Percentiles rank a stretch among this genome's conserved stretches.
Conservation (phyloP, 2,888 invertebrate species). For the Nymphalis urticae region DNA sequence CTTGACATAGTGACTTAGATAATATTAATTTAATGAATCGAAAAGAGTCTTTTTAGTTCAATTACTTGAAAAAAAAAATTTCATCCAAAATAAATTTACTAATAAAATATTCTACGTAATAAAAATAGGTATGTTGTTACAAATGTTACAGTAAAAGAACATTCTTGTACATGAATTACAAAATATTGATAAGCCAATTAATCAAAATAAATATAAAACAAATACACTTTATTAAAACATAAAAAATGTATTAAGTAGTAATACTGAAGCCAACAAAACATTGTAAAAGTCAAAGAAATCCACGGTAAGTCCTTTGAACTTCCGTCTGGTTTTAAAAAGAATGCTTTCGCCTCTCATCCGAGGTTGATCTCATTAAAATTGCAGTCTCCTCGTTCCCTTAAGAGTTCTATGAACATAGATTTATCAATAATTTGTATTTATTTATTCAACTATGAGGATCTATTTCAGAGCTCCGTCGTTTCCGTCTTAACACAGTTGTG, state of each 20-base stretch:
- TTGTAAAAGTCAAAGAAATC: conserved; percentile 26
- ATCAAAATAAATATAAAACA: background rate
- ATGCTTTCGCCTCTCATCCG: conserved; percentile 27
- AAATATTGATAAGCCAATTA: background rate
- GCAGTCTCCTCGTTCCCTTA: conserved; percentile 28
- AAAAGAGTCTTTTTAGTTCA: background rate
- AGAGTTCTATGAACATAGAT: conserved; percentile 24
- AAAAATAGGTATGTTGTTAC: no score
- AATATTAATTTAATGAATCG: background rate
- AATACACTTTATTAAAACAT: background rate
- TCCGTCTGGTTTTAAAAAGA: conserved; percentile 28
- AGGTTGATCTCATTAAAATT: conserved; percentile 38
- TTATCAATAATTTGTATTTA: conserved; percentile 28
- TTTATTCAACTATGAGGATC: conserved; percentile 16
- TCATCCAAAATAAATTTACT: background rate
- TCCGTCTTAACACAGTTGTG: background rate
- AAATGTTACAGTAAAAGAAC: no score
- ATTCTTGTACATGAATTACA: no score
- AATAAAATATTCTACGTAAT: no score
- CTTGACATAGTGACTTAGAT: conserved; percentile 18
- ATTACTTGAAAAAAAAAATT: background rate
- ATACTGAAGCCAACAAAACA: conserved; percentile 18
- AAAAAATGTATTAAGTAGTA: conserved; percentile 20
- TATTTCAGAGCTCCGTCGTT: background rate
- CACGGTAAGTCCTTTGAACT: conserved; percentile 26